Evolutionary conservation across 1,140 invertebrate genomes (phyloP), one percentile per base, ranked within the genome.

Genomic region (Mamestra configurata): DNA sequence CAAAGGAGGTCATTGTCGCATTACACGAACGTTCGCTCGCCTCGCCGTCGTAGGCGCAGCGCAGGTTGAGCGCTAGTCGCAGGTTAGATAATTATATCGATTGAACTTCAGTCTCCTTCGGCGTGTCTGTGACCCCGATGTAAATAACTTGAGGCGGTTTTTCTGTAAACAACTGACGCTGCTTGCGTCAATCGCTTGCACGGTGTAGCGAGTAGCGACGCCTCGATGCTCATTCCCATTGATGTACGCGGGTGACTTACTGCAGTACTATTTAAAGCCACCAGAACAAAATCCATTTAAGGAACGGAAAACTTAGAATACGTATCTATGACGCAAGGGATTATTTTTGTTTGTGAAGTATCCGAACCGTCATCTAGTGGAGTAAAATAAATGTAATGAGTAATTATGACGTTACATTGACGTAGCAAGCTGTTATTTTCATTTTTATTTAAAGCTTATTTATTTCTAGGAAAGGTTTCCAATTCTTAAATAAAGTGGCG

Each of bases 101-200:
- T 91, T 88, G 88, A 88, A 90, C 88, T 87, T 82, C 80, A 84
- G 88, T 91, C 90, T 92, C 89, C 90, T 92, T 93, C 92, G 82
- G 84, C 84, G 91, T 94, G 93, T 93, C 93, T 94, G 91, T 93
- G 92, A 94, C 93, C 93, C 92, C 92, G 90, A 93, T 93, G 93
- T 94, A 93, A 94, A 94, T 94, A 94, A 93, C 93, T 92, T 93
- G 89, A 90, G 89, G 86, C 88, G 88, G 86, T 89, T 86, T 86
- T 86, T 89, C 86, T 91, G 90, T 94, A 94, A 94, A 93, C 93
- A 93, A 93, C 88, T 88, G 88, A 91, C 89, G 90, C 83, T 77
- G 85, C 88, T 90, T 93, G 89, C 92, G 92, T 93, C 92, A 93
- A 92, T 90, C 87, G 89, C 84, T 85, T 84, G 85, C 87, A 86